A percentile compares a stretch with the other conserved stretches of the same genome.
Evolutionary conservation across 2,888 invertebrate species (phyloP).

Genomic region (Drosophila macrospina): DNA sequence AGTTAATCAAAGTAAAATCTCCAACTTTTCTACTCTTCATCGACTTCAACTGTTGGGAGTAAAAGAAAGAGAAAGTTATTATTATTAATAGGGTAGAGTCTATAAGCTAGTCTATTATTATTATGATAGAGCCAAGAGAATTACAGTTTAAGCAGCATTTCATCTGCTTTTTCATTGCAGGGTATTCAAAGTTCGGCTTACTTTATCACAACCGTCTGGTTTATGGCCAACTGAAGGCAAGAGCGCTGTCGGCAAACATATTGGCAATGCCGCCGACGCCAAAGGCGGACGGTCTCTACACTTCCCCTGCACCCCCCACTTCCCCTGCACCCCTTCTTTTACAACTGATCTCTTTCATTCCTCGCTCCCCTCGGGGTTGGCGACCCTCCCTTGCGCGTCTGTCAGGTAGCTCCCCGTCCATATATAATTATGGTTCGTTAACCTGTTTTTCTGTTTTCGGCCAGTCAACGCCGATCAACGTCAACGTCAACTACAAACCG

Average conservation of each 20-base stretch:
- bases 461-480: slow-evolving; percentile 66
- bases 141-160: too few relatives aligned
- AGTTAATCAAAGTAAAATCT: too few relatives aligned
- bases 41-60: too few relatives aligned
- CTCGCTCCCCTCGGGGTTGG: slow-evolving; percentile 3
- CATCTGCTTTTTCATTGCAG: slow-evolving; percentile 3
- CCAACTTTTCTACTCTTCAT: too few relatives aligned
- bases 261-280: slow-evolving; percentile 77
- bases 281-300: slow-evolving; percentile 56
- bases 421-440: slow-evolving; percentile 70
- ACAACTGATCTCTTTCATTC: neutral
- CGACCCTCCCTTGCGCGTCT: slow-evolving; percentile 12
- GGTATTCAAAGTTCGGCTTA: slow-evolving; percentile 23
- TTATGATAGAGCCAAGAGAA: too few relatives aligned
- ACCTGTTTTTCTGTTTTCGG: slow-evolving; percentile 68
- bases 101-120: too few relatives aligned
- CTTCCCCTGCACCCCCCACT: slow-evolving; percentile 22
- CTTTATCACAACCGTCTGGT: slow-evolving; percentile 5
- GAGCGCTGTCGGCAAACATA: slow-evolving; percentile 47
- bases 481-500: slow-evolving; percentile 55
- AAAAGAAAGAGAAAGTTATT: too few relatives aligned
- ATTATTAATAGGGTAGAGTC: too few relatives aligned
- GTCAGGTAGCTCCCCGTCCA: slow-evolving; percentile 21
- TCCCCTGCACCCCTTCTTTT: neutral
- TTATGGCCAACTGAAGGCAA: slow-evolving; percentile 45